Base-by-base conservation (phyloP, 2,888 invertebrate species). In the Capitulum mitella region DNA sequence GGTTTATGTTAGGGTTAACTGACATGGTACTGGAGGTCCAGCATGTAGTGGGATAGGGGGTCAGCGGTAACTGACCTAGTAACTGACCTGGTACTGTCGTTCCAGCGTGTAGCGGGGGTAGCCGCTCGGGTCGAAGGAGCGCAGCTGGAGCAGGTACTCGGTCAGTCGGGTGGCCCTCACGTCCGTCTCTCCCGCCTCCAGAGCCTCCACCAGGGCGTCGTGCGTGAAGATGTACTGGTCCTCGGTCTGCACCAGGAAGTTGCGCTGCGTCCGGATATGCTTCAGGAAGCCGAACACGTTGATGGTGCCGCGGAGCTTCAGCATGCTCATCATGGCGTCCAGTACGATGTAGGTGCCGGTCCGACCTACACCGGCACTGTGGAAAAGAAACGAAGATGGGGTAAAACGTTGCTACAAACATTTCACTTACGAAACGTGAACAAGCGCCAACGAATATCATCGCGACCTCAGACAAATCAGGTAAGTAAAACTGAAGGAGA, bases 151-250 rank as follows among this genome's bases (percentile, higher is more conserved):
- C 80, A 87, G 85, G 82, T 88, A 88, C 81, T 85, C 85, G 61
- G 88, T 85, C 79, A 89, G 86, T 82, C 88, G 87, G 81, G 86
- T 87, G 79, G 86, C 84, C 82, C 86, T 84, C 82, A 95, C 90
- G 86, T 94, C 92, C 8, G 94, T 96, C 87, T 93, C 94, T 78
- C 93, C 93, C 78, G 92, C 93, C 79, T 95, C 90, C 58, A 98
- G 95, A 82, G 96, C 95, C 87, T 98, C 97, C 61, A 96, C 89
- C 81, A 98, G 86, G 0, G 97, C 98, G 86, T 98, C 97, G 87
- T 98, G 98, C 82, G 98, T 95, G 87, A 98, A 98, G 82, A 98
- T 95, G 87, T 98, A 98, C 85, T 98, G 98, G 85, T 98, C 98
- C 88, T 98, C 97, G 16, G 98, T 99, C 87, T 98, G 98, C 0